phyloP scores from a whole-genome alignment of 2,113 vertebrate genomes.

The Cheilinus undulatus region DNA sequence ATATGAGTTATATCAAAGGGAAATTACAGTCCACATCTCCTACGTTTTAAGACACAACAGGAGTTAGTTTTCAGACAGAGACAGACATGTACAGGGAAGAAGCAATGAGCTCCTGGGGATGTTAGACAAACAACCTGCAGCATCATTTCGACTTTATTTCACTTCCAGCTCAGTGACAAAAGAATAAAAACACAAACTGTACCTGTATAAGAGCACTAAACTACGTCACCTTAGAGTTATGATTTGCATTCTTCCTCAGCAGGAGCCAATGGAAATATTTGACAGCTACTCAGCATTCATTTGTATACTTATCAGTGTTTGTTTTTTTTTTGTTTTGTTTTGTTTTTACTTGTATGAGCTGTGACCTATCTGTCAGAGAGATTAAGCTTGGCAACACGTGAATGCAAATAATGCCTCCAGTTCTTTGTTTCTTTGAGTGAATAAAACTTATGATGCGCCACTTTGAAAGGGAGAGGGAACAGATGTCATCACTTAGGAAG shows the following conservation, averaged over 20 bases:
- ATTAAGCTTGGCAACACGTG: not conserved
- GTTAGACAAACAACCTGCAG: not conserved
- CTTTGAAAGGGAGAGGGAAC: constrained; percentile 3
- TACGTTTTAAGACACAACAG: not conserved
- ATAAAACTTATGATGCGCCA: not conserved
- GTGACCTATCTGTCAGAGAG: not conserved
- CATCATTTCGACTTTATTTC: not conserved
- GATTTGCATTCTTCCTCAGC: not conserved
- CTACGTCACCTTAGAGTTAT: not conserved
- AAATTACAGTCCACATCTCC: not conserved
- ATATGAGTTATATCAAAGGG: not conserved
- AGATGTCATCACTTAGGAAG: not conserved
- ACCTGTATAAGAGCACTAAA: not conserved
- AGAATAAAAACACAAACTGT: not conserved
- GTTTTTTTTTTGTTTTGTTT: not conserved
- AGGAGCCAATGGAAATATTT: not conserved
- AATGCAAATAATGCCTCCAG: not conserved
- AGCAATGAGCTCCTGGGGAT: not conserved
- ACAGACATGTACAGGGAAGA: not conserved
- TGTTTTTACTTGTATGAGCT: not conserved
- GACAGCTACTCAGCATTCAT: not conserved
- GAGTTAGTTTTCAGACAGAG: not conserved
- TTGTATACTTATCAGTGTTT: not conserved
- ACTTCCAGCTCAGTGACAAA: not conserved
- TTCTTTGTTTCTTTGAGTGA: not conserved